Conservation (phyloP, 2,797 vertebrate species). For the Naso thynnoides region DNA sequence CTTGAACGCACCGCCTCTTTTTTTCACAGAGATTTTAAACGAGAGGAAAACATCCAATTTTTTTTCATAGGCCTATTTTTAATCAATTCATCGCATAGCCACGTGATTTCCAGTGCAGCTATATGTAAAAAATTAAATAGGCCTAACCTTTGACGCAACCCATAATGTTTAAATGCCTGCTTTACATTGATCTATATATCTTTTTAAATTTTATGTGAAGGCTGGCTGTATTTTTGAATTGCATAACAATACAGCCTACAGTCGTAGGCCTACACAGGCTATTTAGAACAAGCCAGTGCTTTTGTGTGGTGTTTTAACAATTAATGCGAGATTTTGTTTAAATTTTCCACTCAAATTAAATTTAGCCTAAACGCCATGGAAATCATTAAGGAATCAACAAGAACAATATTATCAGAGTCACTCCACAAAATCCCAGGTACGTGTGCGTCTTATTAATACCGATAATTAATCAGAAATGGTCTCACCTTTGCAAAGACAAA, state of each 20-base stretch:
- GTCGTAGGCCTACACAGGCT: no score
- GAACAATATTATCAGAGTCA: no score
- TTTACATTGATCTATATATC: neutral
- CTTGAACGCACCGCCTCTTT: slow-evolving; percentile 4
- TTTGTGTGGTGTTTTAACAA: neutral
- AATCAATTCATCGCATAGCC: neutral
- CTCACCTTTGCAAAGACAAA: slow-evolving; percentile 75
- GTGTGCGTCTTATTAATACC: neutral
- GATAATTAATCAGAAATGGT: slow-evolving; percentile 17
- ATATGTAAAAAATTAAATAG: neutral
- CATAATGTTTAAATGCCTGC: neutral
- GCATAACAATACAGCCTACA: neutral
- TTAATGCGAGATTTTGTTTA: neutral
- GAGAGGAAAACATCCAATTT: no score
- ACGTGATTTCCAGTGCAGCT: neutral
- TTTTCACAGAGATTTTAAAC: neutral
- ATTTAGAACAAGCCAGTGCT: neutral
- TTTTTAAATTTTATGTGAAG: neutral
- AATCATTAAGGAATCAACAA: neutral
- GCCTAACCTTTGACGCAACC: neutral
- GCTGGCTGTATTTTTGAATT: neutral
- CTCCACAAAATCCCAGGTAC: no score
- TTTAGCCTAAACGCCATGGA: neutral
- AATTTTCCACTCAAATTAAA: slow-evolving; percentile 1
- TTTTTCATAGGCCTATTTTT: no score